Evolutionary conservation across 1,140 invertebrate genomes (phyloP).

Genomic region (Pseudomyrmex flavicornis): DNA sequence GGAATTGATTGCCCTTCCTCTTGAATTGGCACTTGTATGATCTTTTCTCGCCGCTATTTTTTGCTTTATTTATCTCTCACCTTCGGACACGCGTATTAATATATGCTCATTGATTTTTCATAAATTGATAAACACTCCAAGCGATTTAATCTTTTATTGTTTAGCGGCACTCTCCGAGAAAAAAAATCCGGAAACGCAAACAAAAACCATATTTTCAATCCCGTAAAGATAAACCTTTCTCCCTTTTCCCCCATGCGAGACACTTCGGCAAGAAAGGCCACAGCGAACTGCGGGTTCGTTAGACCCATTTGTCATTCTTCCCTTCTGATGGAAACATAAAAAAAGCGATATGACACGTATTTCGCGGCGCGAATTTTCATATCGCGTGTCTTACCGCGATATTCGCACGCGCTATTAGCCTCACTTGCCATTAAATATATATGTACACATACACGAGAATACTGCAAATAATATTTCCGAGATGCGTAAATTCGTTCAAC

Average conservation of each 20-base stretch:
- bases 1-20: constrained; percentile 3
- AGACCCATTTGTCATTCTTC: constrained; percentile 42
- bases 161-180: no score
- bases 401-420: constrained; percentile 21
- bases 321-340: constrained; percentile 20
- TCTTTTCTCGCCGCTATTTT: constrained; percentile 51
- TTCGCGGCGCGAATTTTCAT: constrained; percentile 21
- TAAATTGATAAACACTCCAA: constrained; percentile 1
- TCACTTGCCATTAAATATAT: neutral
- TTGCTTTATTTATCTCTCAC: constrained; percentile 13
- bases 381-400: constrained; percentile 32
- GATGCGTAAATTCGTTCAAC: neutral
- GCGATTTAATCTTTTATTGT: neutral
- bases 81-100: neutral
- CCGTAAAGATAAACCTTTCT: neutral
- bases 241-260: constrained; percentile 11
- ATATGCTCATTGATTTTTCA: neutral
- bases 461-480: neutral
- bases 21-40: constrained; percentile 24
- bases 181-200: neutral
- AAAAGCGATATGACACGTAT: constrained; percentile 47
- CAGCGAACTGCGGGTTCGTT: constrained; percentile 27
- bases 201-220: no score
- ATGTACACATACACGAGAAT: neutral
- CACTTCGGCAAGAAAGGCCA: neutral